Percentiles rank a stretch among this genome's conserved stretches.
These are phyloP conservation scores for Celastrina argiolus DNA, from an alignment of 2,888 invertebrate species.

Conservation along the genomic window DNA sequence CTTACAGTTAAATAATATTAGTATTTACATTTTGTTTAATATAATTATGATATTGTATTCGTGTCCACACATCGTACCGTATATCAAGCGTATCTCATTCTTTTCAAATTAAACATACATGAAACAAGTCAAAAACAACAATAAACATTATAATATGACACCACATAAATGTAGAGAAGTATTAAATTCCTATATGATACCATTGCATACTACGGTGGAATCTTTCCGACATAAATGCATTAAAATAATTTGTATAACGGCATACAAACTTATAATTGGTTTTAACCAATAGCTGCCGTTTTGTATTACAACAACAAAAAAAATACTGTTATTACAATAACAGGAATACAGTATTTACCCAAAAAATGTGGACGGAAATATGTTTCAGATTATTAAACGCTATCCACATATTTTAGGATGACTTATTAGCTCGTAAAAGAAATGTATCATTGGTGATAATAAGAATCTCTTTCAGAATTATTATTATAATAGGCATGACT, in stretches of 20 bases:
- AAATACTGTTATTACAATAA: background rate
- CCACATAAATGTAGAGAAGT: background rate
- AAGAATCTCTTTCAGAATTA: background rate
- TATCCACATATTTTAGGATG: background rate
- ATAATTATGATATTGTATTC: slow-evolving; percentile 45
- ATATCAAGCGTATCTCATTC: slow-evolving; percentile 21
- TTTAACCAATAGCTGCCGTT: background rate
- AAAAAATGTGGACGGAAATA: background rate
- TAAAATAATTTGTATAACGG: background rate
- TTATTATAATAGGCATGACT: too few relatives aligned
- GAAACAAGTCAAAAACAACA: background rate
- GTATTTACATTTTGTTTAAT: slow-evolving; percentile 57
- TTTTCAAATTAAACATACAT: background rate
- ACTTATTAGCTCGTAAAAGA: background rate
- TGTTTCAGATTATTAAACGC: background rate
- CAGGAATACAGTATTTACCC: background rate
- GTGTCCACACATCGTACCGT: slow-evolving; percentile 26
- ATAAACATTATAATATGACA: background rate
- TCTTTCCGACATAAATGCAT: background rate
- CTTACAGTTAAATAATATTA: slow-evolving; percentile 50
- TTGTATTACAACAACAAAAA: background rate
- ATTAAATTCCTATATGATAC: background rate
- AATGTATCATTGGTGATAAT: background rate
- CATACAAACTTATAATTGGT: background rate
- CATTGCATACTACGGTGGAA: background rate